Percentiles rank a stretch among this genome's conserved stretches.
Conservation (phyloP, 2,113 vertebrate species). For the Nyctibius bracteatus region DNA sequence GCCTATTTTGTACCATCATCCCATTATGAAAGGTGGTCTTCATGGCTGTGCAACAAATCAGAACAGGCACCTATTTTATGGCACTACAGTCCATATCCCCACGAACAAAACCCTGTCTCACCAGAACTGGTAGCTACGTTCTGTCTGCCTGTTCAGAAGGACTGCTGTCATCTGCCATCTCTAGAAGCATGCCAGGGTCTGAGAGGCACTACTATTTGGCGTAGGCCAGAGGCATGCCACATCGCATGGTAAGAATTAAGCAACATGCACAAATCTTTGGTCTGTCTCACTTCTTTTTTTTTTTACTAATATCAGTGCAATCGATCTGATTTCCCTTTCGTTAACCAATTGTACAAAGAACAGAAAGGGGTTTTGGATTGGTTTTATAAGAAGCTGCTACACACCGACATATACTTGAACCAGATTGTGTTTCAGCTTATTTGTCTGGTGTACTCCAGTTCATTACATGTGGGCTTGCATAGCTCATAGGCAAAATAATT, state of each 20-base stretch:
- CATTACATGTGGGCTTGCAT: neutral
- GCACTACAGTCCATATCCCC: neutral
- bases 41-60: neutral
- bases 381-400: neutral
- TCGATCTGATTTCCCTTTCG: neutral
- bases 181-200: neutral
- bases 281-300: neutral
- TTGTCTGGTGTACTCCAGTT: neutral
- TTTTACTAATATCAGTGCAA: neutral
- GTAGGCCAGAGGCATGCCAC: neutral
- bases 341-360: neutral
- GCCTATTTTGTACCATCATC: neutral
- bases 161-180: neutral
- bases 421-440: neutral
- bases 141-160: neutral
- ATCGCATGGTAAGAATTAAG: neutral
- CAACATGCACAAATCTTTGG: neutral
- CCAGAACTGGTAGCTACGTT: neutral
- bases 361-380: accelerated
- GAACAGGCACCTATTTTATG: neutral
- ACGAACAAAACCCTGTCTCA: neutral
- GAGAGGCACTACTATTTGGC: neutral
- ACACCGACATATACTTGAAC: neutral
- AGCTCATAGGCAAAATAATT: neutral
- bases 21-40: neutral